Evolutionary conservation across 2,888 invertebrate genomes (phyloP).

Genomic region (Prosapia bicincta): DNA sequence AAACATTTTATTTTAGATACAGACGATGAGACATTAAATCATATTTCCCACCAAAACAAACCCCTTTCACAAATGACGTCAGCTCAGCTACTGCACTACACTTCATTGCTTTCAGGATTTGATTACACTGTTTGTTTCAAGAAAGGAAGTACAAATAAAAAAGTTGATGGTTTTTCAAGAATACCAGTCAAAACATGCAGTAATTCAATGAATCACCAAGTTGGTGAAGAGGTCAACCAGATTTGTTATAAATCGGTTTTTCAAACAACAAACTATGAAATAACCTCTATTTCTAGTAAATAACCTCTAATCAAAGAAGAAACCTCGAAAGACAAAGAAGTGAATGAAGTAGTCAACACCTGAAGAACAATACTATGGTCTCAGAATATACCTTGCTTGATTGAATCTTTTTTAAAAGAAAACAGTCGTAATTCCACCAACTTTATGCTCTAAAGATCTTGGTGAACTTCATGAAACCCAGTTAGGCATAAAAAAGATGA

Average conservation of each 20-base stretch:
- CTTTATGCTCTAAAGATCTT: neutral
- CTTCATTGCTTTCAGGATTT: neutral
- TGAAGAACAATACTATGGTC: neutral
- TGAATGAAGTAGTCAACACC: neutral
- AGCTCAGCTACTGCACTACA: neutral
- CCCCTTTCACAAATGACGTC: neutral
- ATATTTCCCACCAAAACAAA: neutral
- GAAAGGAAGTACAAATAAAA: neutral
- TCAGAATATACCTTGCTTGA: neutral
- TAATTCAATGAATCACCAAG: neutral
- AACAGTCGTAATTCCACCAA: neutral
- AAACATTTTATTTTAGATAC: too few relatives aligned
- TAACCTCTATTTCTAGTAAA: too few relatives aligned
- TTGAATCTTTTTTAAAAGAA: neutral
- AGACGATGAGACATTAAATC: neutral
- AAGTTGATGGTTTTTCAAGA: neutral
- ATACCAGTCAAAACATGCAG: neutral
- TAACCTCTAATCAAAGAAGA: neutral
- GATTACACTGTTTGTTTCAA: neutral
- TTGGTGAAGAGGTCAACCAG: too few relatives aligned
- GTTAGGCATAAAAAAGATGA: neutral
- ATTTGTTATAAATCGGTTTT: neutral
- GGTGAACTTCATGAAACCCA: neutral
- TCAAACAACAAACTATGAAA: too few relatives aligned
- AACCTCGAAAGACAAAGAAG: too few relatives aligned